Evolutionary conservation across 2,888 invertebrate species (phyloP), one percentile per base, ranked within the genome.

Genomic region (Nesidiocoris tenuis): DNA sequence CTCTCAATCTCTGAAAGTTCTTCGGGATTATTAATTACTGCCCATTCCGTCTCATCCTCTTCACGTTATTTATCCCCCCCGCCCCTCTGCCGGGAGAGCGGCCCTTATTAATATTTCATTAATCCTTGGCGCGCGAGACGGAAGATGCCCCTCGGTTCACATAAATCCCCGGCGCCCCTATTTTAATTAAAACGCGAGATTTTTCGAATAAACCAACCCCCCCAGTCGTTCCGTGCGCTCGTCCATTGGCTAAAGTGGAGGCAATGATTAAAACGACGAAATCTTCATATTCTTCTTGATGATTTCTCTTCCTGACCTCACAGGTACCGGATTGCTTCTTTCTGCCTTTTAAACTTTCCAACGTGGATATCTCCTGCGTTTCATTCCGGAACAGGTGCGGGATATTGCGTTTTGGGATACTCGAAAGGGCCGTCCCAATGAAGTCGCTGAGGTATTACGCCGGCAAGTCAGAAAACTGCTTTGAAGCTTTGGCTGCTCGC

Each of bases 61-160:
- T 59, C 70, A 70, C 70, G 56, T 59, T 23, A 39, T 39, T 39
- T 39, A 39, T 39, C 39, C 39, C 12, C 12, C 39, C 39, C 12
- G 12, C 39, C 12, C 39, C 12, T 39, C 12, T 39, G 39, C 39
- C 12, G 5, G 39, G 12, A 12, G 39, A 39, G 12, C 12, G 12
- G 39, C 57, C 68, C 67, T 70, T 70, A 70, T 70, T 70, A 70
- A 70, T 70, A 70, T 70, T 59, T 70, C 68, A 57, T 68, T 68
- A 68, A 68, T 68, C 70, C 70, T 70, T 23, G 70, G 21, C 25
- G 25, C 17, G 21, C 57, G 25, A 18, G 65, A 59, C 57, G 24
- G 59, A 57, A 70, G 70, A 70, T 59, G 59, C 70, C 24, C 25
- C 25, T 23, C 39, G 16, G 63, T 18, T 22, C 23, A 19, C 59